Base-by-base conservation (phyloP, 2,797 vertebrate species). In the Pseudotriccus pelzelni region DNA sequence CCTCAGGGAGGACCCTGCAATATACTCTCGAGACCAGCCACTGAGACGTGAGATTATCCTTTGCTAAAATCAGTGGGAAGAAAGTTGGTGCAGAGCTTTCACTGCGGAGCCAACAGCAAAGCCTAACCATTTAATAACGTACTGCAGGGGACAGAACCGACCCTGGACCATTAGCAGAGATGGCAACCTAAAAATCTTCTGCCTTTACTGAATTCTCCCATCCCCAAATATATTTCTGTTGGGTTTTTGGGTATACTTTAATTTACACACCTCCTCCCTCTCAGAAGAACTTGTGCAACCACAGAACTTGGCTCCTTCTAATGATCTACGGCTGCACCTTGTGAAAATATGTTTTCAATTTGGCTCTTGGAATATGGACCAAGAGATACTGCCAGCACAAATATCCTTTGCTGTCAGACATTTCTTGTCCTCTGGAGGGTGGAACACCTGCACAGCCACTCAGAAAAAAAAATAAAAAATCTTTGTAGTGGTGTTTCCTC, bases 331-430 rank as follows among this genome's bases (percentile, higher is more conserved):
- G 8, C 41, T 87, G 55, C n/a, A 56, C 30, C 64, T 84, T 70
- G 39, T 56, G 53, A 83, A 92, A 90, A 83, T 74, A 68, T 3
- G 8, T 64, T 94, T 95, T 92, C 77, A 77, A 4, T 88, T 94
- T 86, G 89, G 72, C 34, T 93, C 37, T 77, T 76, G 84, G 82
- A 94, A 89, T 56, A 73, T 25, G 86, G 87, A 93, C 77, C 79
- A 84, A 79, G 44, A 18, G 86, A 75, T 78, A 68, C 50, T 95
- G 94, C 74, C 94, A 96, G 55, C 47, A 90, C 17, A 90, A 93
- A 87, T 96, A 96, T 70, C 68, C 58, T 94, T 70, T 85, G 32
- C 92, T 95, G 89, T 94, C 91, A 87, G 95, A 60, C 43, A 84
- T 77, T 77, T 77, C 12, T 68, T 68, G 55, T 87, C 41, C 76